Conservation (phyloP, 2,797 vertebrate species). For the Sebastes cheni region DNA sequence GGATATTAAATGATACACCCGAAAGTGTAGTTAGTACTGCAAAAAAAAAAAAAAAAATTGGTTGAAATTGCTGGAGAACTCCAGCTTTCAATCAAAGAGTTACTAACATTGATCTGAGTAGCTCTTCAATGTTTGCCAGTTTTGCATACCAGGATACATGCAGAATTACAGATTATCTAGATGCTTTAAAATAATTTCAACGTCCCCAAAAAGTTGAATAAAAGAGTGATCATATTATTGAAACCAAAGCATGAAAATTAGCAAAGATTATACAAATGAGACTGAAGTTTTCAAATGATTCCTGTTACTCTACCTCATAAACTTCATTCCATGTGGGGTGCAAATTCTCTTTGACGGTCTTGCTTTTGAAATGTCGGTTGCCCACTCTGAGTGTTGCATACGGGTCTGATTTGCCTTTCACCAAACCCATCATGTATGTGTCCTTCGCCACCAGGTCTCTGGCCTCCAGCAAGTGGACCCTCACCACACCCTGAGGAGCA, state of each 20-base stretch:
- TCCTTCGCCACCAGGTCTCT: conserved; percentile 90
- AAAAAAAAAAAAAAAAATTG: neutral
- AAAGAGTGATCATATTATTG: neutral
- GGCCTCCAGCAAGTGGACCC: conserved; percentile 90
- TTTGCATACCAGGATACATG: neutral
- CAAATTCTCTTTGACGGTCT: conserved; percentile 88
- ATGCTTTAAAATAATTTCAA: neutral
- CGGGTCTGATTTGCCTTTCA: conserved; percentile 94
- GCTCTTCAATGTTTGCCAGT: neutral
- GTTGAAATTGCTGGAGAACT: neutral
- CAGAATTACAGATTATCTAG: neutral
- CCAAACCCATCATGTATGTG: conserved; percentile 88
- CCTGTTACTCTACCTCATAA: conserved; percentile 85
- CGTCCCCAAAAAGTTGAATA: neutral
- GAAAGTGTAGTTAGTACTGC: no score
- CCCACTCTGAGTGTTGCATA: conserved; percentile 89
- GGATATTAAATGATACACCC: neutral
- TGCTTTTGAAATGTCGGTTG: conserved; percentile 84
- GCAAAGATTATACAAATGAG: neutral
- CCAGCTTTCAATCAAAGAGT: neutral
- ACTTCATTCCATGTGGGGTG: conserved; percentile 92
- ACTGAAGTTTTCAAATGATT: neutral
- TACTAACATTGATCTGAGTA: neutral
- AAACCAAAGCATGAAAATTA: neutral
- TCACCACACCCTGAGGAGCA: conserved; percentile 88